These are phyloP conservation scores for Pantherophis alleghaniensis DNA, from an alignment of 2,797 vertebrate species.

Conservation along the genomic window DNA sequence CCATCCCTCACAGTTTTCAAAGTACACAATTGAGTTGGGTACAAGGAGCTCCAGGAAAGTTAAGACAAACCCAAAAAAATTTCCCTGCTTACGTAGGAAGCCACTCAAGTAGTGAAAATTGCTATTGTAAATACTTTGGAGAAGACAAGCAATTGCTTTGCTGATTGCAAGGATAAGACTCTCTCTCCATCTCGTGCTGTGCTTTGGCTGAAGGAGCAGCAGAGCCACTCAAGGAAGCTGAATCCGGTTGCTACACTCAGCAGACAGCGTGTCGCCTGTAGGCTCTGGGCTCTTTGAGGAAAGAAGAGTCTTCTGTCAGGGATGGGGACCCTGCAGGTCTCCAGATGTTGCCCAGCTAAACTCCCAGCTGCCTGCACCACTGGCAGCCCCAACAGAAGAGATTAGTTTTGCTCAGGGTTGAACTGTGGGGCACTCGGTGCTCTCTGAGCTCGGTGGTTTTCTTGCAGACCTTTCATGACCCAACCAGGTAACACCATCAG, in stretches of 20 bases:
- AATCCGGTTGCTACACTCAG: background rate
- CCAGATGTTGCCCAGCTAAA: background rate
- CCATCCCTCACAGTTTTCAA: background rate
- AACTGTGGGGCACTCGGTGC: background rate
- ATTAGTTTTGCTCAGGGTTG: background rate
- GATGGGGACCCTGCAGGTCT: background rate
- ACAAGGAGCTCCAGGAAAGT: background rate
- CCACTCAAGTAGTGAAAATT: background rate
- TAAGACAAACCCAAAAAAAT: background rate
- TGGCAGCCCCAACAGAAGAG: background rate
- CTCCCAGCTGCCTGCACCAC: background rate
- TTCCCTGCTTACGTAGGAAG: background rate
- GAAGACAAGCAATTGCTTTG: background rate
- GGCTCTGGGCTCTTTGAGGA: background rate
- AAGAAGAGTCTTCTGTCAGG: background rate
- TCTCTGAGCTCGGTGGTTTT: background rate
- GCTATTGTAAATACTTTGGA: background rate
- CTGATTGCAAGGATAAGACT: background rate
- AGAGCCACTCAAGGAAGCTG: background rate
- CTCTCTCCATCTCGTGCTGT: background rate
- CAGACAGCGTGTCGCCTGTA: too few species aligned
- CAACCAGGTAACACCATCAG: background rate
- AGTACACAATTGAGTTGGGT: background rate
- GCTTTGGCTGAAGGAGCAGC: background rate
- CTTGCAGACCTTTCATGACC: background rate